Percentiles rank a stretch among this genome's conserved stretches.
Conservation (phyloP, 53 echinoderm and acorn worm genomes). For the Paracentrotus lividus region DNA sequence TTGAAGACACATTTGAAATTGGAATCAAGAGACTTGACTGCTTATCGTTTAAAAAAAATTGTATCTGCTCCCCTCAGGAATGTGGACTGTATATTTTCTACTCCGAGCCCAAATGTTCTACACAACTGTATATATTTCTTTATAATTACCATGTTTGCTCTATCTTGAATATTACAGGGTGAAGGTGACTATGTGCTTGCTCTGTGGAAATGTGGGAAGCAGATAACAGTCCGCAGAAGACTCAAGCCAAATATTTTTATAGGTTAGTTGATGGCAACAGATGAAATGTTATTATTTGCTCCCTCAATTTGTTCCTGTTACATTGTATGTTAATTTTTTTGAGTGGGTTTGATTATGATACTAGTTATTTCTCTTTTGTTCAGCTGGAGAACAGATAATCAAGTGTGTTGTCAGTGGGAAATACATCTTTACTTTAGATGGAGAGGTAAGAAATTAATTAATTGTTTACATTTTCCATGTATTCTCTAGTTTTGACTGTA, state of each 20-base stretch:
- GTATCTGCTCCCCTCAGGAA: not conserved
- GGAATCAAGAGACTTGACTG: too few relatives aligned
- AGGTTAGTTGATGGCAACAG: too few relatives aligned
- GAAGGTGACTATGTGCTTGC: conserved; percentile 19
- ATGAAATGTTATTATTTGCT: not conserved
- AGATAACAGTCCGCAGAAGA: not conserved
- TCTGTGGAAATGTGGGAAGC: conserved; percentile 11
- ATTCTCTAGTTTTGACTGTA: too few relatives aligned
- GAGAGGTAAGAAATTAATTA: conserved; percentile 70
- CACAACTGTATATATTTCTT: too few relatives aligned
- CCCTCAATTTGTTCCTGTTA: not conserved
- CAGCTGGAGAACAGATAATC: conserved; percentile 53
- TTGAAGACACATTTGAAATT: too few relatives aligned
- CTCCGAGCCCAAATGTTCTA: too few relatives aligned
- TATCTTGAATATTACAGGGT: conserved; percentile 4
- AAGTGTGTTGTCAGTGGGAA: conserved; percentile 82
- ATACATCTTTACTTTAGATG: conserved; percentile 81
- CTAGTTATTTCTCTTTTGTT: not conserved
- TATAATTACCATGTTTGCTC: not conserved
- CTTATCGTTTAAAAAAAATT: too few relatives aligned
- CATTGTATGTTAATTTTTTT: not conserved
- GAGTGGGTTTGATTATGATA: too few relatives aligned
- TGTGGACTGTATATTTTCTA: too few relatives aligned
- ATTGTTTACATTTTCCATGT: not conserved
- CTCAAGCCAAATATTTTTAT: conserved; percentile 17